phyloP scores from a whole-genome alignment of 1,140 invertebrate species.

The Eriocheir sinensis region DNA sequence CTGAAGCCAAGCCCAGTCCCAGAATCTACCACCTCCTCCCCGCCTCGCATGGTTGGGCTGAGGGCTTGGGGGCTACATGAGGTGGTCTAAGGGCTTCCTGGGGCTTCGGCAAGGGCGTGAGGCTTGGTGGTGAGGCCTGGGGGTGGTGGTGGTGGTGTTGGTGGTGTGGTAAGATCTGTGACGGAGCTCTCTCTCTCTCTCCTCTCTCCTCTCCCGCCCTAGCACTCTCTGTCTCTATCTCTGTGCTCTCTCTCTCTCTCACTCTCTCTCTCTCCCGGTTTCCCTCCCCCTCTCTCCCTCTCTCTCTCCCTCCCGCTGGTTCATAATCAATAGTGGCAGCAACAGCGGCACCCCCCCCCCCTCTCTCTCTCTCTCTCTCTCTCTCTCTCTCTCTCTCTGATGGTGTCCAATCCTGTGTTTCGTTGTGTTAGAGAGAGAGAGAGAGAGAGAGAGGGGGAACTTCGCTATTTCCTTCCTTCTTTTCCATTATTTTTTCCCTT shows the following conservation, averaged over 20 bases:
- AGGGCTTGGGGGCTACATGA: background rate
- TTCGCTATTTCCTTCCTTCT: background rate
- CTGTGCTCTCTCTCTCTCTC: constrained; percentile 34
- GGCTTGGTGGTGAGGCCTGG: no score
- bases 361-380: background rate
- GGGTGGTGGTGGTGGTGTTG: no score
- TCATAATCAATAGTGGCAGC: constrained; percentile 74
- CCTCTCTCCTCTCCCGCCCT: constrained; percentile 1
- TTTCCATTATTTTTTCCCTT: background rate
- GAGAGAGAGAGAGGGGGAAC: background rate
- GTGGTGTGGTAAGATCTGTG: constrained; percentile 78
- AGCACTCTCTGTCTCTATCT: background rate
- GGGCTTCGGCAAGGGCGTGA: no score
- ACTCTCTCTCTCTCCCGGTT: constrained; percentile 55
- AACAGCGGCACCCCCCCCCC: constrained; percentile 35
- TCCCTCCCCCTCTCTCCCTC: constrained; percentile 32
- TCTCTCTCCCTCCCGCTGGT: constrained; percentile 50
- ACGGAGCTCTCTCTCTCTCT: constrained; percentile 26
- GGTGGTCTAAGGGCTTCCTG: no score
- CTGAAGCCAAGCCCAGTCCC: constrained; percentile 9
- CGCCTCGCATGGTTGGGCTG: background rate
- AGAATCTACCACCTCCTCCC: no score
- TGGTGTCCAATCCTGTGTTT: background rate
- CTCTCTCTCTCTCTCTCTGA: background rate
- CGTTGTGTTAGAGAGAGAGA: background rate